Evolutionary conservation across 2,888 invertebrate species (phyloP), one percentile per base, ranked within the genome.

Genomic region (Drosophila macrospina): DNA sequence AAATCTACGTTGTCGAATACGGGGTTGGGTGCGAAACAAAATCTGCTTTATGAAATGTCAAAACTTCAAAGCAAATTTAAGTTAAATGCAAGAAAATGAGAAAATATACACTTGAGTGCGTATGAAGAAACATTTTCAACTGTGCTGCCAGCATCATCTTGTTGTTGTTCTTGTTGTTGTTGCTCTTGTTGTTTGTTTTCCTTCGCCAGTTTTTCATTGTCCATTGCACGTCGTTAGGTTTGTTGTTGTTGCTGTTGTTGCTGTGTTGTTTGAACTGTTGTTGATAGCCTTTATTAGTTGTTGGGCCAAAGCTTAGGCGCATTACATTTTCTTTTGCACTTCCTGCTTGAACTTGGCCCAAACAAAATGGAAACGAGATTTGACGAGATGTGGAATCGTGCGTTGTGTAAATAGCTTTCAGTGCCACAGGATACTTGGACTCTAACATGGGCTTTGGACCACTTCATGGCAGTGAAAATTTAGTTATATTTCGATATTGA

Each of bases 101-200:
- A 86, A 90, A 85, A 89, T 90, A 82, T 90, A 79, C 90, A 89
- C 90, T 89, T 85, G 90, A 90, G 74, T 89, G 90, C 83, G 76
- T 86, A 81, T 75, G 74, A 78, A 78, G 75, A 80, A 80, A 80
- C 77, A 82, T 88, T 85, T 79, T 57, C 56, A 61, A 47, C 69
- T 68, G 51, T 59, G 59, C 74, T 42, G 57, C 55, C 60, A 63
- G 73, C 74, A 76, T 65, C 61, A 63, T 28, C 15, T 13, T 28
- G 1, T n/a, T 34, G 8, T 24, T 67, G 24, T 47, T 63, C 11
- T 48, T 57, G 36, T 67, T 26, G 3, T 26, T 32, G 11, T 28
- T 68, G 15, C 41, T 57, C 55, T 67, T 70, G 48, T 44, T 78
- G 73, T 80, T 74, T 70, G 72, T 65, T 73, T 65, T 65, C 56